Conservation (phyloP, 2,797 vertebrate genomes). For the Cirrhinus molitorella region DNA sequence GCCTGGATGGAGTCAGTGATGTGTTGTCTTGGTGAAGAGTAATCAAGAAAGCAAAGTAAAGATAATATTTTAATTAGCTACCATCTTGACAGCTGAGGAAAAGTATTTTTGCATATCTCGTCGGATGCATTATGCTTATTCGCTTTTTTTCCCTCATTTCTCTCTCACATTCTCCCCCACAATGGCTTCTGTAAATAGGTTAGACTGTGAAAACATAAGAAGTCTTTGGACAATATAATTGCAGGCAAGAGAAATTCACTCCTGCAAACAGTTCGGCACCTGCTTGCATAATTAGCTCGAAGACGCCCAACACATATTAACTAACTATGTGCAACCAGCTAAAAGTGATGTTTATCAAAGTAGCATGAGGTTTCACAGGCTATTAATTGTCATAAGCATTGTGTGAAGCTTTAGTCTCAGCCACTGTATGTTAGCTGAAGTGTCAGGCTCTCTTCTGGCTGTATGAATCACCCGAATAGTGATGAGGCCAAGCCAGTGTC, state of each 20-base stretch:
- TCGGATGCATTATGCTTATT: conserved; percentile 45
- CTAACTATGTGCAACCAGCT: not conserved
- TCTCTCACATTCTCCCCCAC: conserved; percentile 30
- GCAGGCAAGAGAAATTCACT: conserved; percentile 28
- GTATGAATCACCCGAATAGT: conserved; percentile 61
- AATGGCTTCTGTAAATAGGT: conserved; percentile 53
- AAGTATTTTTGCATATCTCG: conserved; percentile 60
- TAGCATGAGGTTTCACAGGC: conserved; percentile 42
- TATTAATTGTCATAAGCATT: conserved; percentile 55
- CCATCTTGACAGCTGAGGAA: conserved; percentile 75
- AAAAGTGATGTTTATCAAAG: conserved; percentile 53
- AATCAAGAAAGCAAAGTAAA: conserved; percentile 71
- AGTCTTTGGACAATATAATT: conserved; percentile 47
- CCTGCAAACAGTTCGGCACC: not conserved
- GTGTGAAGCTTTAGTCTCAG: conserved; percentile 36
- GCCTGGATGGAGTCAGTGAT: conserved; percentile 75
- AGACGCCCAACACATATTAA: conserved; percentile 11
- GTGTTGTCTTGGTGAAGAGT: conserved; percentile 71
- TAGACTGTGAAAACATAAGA: conserved; percentile 44
- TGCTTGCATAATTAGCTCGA: conserved; percentile 42
- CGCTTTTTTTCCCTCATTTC: not conserved
- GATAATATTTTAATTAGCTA: conserved; percentile 81
- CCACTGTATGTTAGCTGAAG: conserved; percentile 32
- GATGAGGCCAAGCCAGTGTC: conserved; percentile 57
- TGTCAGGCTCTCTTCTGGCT: conserved; percentile 47